Evolutionary conservation across 2,113 vertebrate species (phyloP).

Genomic region (Ia io): DNA sequence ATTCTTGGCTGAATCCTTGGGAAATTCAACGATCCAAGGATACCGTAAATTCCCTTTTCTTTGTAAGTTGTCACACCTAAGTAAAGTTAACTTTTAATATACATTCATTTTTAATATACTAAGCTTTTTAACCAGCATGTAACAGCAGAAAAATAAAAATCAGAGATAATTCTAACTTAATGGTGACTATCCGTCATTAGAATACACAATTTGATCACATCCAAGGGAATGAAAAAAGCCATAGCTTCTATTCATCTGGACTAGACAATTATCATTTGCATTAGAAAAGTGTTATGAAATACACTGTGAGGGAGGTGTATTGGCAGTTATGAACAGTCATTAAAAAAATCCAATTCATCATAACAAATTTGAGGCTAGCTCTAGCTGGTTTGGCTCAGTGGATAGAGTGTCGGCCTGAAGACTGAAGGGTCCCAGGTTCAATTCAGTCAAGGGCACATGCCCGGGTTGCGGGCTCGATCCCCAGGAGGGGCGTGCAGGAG

Average conservation of each 20-base stretch:
- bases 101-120: not conserved
- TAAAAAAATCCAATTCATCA: constrained; percentile 13
- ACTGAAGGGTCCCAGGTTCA: too few relatives aligned
- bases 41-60: not conserved
- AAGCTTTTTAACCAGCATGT: not conserved
- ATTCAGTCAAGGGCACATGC: too few relatives aligned
- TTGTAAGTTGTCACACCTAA: not conserved
- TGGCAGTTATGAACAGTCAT: not conserved
- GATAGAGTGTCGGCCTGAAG: too few relatives aligned
- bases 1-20: not conserved
- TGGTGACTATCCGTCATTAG: not conserved
- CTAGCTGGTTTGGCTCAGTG: too few relatives aligned
- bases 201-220: constrained; percentile 3
- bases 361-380: not conserved
- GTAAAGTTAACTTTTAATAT: constrained; percentile 3
- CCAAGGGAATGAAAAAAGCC: constrained; percentile 6
- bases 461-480: too few relatives aligned
- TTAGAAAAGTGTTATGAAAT: not conserved
- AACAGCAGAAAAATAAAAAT: constrained; percentile 30
- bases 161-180: constrained; percentile 10
- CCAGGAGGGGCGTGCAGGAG: too few relatives aligned
- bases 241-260: not conserved
- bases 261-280: not conserved
- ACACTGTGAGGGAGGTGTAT: not conserved
- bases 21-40: not conserved